A percentile compares a stretch with the other conserved stretches of the same genome.
Evolutionary conservation across 2,888 invertebrate species (phyloP).

Genomic region (Sericinus montela): DNA sequence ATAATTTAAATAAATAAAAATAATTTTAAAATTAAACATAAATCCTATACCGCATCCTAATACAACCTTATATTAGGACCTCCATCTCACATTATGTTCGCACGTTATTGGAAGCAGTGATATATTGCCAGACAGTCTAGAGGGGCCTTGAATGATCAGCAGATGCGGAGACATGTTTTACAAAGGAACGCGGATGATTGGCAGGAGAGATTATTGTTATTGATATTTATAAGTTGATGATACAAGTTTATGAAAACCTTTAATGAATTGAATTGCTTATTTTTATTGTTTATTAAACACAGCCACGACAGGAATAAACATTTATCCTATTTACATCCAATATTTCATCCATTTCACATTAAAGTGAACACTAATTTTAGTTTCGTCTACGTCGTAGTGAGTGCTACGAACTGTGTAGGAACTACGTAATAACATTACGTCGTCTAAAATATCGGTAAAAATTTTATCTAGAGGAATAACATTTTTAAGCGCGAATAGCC

Average conservation of each 20-base stretch:
- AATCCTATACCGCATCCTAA: not conserved
- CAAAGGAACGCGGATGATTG: conserved; percentile 7
- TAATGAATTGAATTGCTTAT: no score
- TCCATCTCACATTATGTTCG: conserved; percentile 19
- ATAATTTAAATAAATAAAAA: no score
- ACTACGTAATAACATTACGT: no score
- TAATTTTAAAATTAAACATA: no score
- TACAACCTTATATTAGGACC: conserved; percentile 3
- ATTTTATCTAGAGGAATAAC: no score
- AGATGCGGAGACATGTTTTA: conserved; percentile 13
- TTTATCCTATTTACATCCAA: no score
- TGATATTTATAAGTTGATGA: conserved; percentile 4
- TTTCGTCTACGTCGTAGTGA: conserved; percentile 3
- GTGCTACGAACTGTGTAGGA: conserved; percentile 3
- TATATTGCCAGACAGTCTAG: conserved; percentile 39
- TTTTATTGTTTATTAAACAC: no score
- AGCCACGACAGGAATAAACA: no score
- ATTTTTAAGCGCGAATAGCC: no score
- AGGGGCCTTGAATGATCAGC: conserved; percentile 24
- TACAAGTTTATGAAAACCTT: not conserved
- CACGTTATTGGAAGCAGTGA: conserved; percentile 41
- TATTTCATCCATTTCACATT: not conserved
- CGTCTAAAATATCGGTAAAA: no score
- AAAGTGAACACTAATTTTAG: not conserved
- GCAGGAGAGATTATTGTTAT: conserved; percentile 9